Evolutionary conservation across 1,140 invertebrate species (phyloP), one percentile per base, ranked within the genome.

Genomic region (Calycopis cecrops): DNA sequence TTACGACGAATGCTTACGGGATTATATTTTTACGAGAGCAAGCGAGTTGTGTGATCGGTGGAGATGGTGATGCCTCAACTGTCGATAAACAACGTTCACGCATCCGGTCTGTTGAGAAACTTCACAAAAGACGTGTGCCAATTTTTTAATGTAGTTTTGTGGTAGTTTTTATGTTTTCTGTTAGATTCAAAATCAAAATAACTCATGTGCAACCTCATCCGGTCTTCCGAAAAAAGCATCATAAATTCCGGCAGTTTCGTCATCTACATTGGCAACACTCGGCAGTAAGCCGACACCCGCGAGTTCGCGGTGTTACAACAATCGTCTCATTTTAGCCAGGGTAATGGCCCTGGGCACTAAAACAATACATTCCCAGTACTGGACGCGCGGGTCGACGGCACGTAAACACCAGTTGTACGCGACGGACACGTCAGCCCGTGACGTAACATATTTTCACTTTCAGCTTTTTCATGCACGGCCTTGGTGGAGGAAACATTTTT

Each of bases 341-440:
- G 73, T 79, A 84, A 84, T 70, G 80, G 62, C 76, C 80, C 40
- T 16, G 14, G 40, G 14, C 38, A 40, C 16, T 16, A 17, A 28
- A 83, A 83, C 76, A 79, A 80, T 79, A 77, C 72, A 69, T 74
- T 77, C 70, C 76, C 67, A 74, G 73, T 78, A 77, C 79, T 81
- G 71, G 71, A 57, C 55, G 70, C 67, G 56, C 66, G 60, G 80
- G 76, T 81, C 78, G 57, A 63, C 69, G 80, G 76, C 80, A 70
- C 62, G 73, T 79, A 81, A 79, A 78, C 75, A 72, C 62, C 66
- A 49, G 60, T 63, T 58, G 60, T 63, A 65, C 65, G 55, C 51
- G 59, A 61, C 54, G 59, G 48, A 37, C 50, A 62, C 59, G 63
- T 63, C 62, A 56, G 44, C 44, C 17, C 17, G 17, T 65, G 65